Evolutionary conservation across 2,113 vertebrate species (phyloP), one percentile per base, ranked within the genome.

Genomic region (Hippoglossus stenolepis): DNA sequence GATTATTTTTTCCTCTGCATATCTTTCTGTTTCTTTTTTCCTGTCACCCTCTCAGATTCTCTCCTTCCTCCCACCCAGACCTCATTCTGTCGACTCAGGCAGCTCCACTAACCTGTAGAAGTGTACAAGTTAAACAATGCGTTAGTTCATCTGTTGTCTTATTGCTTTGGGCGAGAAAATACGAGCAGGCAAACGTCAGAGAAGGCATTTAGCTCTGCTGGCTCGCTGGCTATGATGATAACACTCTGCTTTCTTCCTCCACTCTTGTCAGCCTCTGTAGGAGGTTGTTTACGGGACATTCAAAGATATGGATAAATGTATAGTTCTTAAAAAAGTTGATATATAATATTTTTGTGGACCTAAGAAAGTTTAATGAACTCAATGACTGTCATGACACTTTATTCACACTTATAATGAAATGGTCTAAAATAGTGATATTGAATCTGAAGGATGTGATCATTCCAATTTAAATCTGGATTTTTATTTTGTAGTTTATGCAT

Each of bases 71-170:
- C 86, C 77, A 77, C 75, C 40, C 38, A 81, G 87, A 83, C 85
- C 87, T 81, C 78, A 83, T 85, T 87, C 86, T 88, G 85, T 90
- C 75, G 73, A 67, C 83, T 82, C 81, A 61, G 56, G 70, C 64
- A 66, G 53, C 67, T 81, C 28, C 31, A 4, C 73, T 75, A 83
- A 85, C 87, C 78, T 79, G 71, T 51, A 62, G 75, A 62, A 63
- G 70, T 75, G 74, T 64, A 56, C 58, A 71, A 82, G 73, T 87
- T 83, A 79, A 88, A 88, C 81, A 79, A 79, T 51, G 51, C 62
- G 40, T 61, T 77, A 58, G 15, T 83, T 83, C 74, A 76, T n/a
- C 81, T 85, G 70, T 74, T 77, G 76, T 79, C 64, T 79, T 80
- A 84, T 85, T 87, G 85, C 73, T 85, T 62, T 77, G 77, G 86